Evolutionary conservation across 2,888 invertebrate species (phyloP), one percentile per base, ranked within the genome.

Genomic region (Dasysyrphus albostriatus): DNA sequence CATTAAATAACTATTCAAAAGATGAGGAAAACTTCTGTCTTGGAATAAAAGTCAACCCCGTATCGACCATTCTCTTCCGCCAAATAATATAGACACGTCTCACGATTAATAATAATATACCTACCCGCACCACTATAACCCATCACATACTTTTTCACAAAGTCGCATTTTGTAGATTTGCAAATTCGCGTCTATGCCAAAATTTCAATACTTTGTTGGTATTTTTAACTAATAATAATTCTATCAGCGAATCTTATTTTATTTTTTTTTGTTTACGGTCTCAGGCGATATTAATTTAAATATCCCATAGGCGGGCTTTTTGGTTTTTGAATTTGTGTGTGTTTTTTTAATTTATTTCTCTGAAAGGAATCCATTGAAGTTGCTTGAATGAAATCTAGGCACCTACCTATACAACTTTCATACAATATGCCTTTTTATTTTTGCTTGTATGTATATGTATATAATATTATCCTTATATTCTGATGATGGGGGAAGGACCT

Each of bases 1-100:
- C 89, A 89, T 89, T 89, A 89, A 88, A 83, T 77, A 88, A 89
- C 77, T 88, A 89, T 88, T 83, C 67, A 78, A 12, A 61, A 56
- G 83, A 83, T 69, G 78, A 44, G 42, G 24, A 83, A 78, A 73
- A 67, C 73, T 78, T 73, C 34, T 58, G 58, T 82, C 78, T 67
- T 34, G 59, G 42, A 67, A 83, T 54, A 54, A 65, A 78, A 76
- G 76, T 77, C 76, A 76, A 77, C 63, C 58, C 56, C 58, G 63
- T 83, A 73, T 67, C 65, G 59, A 63, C 58, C 78, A 42, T 77
- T 61, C 51, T 77, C 65, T 77, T 70, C 67, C 73, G 37, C 42
- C 56, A 47, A 78, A 73, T 78, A 73, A 72, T 65, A 73, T 65
- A 73, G 65, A 72, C 78, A 69, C 83, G 59, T 51, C 70, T 73